Percentiles rank a stretch among this genome's conserved stretches.
Evolutionary conservation across 92 coral and sea anemone species (phyloP).

Genomic region (Anthopleura xanthogrammica): DNA sequence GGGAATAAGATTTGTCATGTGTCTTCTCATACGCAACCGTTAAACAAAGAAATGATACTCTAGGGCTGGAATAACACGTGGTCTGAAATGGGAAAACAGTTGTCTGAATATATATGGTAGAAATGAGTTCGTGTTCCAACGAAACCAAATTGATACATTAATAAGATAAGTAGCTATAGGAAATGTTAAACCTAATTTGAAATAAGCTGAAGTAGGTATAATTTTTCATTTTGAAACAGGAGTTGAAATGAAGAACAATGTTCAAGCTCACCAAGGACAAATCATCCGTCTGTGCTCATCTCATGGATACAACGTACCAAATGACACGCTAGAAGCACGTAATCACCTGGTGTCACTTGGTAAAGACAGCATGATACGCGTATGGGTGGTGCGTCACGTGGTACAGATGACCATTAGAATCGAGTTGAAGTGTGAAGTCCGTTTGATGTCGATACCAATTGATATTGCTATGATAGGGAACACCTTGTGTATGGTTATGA

Average conservation of each 20-base stretch:
- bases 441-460: conserved; percentile 64
- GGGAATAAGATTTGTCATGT: no score
- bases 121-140: no score
- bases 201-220: no score
- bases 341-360: conserved; percentile 87
- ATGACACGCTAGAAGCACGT: conserved; percentile 59
- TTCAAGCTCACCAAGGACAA: conserved; percentile 94
- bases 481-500: conserved; percentile 83
- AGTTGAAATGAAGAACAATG: conserved; percentile 68
- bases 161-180: no score
- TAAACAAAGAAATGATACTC: no score
- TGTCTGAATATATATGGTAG: no score
- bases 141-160: no score
- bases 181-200: no score
- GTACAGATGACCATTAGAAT: conserved; percentile 41
- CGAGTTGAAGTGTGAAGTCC: conserved; percentile 71
- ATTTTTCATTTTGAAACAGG: conserved; percentile 27
- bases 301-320: conserved; percentile 37
- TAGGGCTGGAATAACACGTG: no score
- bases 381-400: conserved; percentile 72
- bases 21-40: no score
- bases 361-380: conserved; percentile 72
- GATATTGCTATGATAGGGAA: conserved; percentile 82
- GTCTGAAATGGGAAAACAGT: no score
- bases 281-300: conserved; percentile 77